Evolutionary conservation across 2,888 invertebrate genomes (phyloP), one percentile per base, ranked within the genome.

Genomic region (Scaptodrosophila latifasciaeformis): DNA sequence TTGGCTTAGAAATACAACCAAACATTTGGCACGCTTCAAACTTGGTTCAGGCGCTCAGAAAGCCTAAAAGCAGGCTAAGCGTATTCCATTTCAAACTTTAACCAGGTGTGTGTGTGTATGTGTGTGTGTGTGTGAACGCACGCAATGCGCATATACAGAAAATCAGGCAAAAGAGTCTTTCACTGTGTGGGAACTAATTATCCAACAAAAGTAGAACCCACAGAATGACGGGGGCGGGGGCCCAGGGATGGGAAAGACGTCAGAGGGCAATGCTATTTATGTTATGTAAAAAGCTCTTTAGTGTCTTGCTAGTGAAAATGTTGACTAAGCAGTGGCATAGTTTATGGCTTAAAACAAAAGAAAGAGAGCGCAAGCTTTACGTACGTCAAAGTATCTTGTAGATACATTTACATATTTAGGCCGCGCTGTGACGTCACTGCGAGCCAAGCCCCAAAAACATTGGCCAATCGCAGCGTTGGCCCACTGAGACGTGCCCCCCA

Each of bases 401-500:
- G 44, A 70, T 59, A 74, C 54, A 57, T 42, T 35, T 46, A 48
- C 57, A 53, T 50, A 18, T 39, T 12, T 31, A 29, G n/a, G 42
- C 56, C 52, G 57, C 50, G 60, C 42, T 54, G 62, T 79, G 81
- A 83, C 82, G 82, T 82, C 82, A 82, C 60, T 35, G 35, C n/a
- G 46, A 62, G 79, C 76, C 82, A 72, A 75, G 82, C 83, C 83
- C 82, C 81, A 81, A 75, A 81, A 65, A 59, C 53, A 39, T 63
- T 62, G 53, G 54, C 82, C 82, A 83, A 82, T 82, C 60, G 62
- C 65, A 44, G 18, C 27, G 43, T 7, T 47, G 31, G 18, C 27
- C 35, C 35, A 39, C 42, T 40, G 29, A 34, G 52, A 49, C 75
- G 77, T 59, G 80, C 74, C 74, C 54, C 67, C 48, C 12, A 40